Percentiles rank a stretch among this genome's conserved stretches.
phyloP scores from a whole-genome alignment of 2,888 invertebrate species.

The Asteroscopus sphinx region DNA sequence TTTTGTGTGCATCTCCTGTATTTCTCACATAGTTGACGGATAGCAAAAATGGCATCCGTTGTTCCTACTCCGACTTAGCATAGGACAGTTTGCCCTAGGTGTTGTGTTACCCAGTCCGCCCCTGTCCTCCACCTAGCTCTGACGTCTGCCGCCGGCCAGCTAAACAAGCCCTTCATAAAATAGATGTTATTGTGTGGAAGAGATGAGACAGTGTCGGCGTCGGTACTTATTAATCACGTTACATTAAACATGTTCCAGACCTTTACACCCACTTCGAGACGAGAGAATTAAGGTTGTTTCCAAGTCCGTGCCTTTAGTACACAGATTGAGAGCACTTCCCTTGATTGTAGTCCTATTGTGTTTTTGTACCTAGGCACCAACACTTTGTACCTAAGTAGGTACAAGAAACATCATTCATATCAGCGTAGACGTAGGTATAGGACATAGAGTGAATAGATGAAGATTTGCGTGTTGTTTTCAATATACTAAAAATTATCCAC shows the following conservation, averaged over 20 bases:
- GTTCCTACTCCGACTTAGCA: too few relatives aligned
- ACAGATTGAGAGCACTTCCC: slow-evolving; percentile 49
- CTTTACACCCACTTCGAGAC: slow-evolving; percentile 45
- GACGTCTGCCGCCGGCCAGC: slow-evolving; percentile 67
- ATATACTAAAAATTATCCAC: too few relatives aligned
- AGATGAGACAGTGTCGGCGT: slow-evolving; percentile 70
- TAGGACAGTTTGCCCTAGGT: too few relatives aligned
- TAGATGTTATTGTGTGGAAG: slow-evolving; percentile 74
- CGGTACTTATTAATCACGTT: slow-evolving; percentile 77
- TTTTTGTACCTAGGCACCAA: slow-evolving; percentile 34
- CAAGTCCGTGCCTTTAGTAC: slow-evolving; percentile 56
- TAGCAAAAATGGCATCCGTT: too few relatives aligned
- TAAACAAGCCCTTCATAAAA: slow-evolving; percentile 74
- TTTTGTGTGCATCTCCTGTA: too few relatives aligned
- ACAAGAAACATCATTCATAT: not conserved
- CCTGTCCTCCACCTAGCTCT: slow-evolving; percentile 55
- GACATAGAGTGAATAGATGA: not conserved
- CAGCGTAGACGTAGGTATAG: not conserved
- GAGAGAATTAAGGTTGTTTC: slow-evolving; percentile 57
- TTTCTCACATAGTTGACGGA: too few relatives aligned
- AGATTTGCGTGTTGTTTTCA: not conserved
- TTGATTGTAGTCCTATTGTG: slow-evolving; percentile 53
- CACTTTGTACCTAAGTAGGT: slow-evolving; percentile 32
- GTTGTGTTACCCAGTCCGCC: slow-evolving; percentile 55
- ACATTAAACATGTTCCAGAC: slow-evolving; percentile 77